Base-by-base conservation (phyloP, 23 tunicate species). In the Clavelina lepadiformis region DNA sequence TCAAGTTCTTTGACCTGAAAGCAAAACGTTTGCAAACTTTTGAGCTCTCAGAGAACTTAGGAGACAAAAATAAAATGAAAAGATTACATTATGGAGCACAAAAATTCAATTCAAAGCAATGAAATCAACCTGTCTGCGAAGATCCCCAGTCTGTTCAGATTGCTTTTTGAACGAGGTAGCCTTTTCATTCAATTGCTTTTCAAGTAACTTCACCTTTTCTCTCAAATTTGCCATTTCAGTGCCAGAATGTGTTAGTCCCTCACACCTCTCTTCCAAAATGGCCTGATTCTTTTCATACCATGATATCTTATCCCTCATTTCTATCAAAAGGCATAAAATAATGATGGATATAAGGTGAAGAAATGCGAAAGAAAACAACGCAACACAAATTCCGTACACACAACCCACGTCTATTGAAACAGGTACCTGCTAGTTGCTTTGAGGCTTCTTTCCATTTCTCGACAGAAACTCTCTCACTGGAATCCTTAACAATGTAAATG, bases 1-100 rank as follows among this genome's bases (percentile, higher is more conserved):
- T 74, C 80, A 70, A 74, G 36, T 62, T 74, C 71, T 35, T 62
- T 61, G 4, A 74, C 80, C 80, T 74, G 21, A 1, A 31, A 31
- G 24, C 23, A 54, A 7, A 7, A 7, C 23, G 15, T 19, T 54
- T 54, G 24, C 15, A 54, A 54, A 54, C 23, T 15, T 21, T 21
- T 7, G 60, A 19, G n/a, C n/a, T n/a, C n/a, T n/a, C n/a, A n/a
- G n/a, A n/a, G n/a, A n/a, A n/a, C n/a, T n/a, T n/a, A n/a, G n/a
- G n/a, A n/a, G n/a, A n/a, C n/a, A n/a, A n/a, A n/a, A n/a, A n/a
- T n/a, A n/a, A n/a, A n/a, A n/a, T n/a, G n/a, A n/a, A n/a, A n/a
- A n/a, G n/a, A n/a, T n/a, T n/a, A n/a, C n/a, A 44, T 11, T 44
- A 15, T 44, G 49, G 15, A 44, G 15, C 15, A 44, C 49, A 44